Conservation (phyloP, 2,113 vertebrate species). For the Ammodramus savannarum region DNA sequence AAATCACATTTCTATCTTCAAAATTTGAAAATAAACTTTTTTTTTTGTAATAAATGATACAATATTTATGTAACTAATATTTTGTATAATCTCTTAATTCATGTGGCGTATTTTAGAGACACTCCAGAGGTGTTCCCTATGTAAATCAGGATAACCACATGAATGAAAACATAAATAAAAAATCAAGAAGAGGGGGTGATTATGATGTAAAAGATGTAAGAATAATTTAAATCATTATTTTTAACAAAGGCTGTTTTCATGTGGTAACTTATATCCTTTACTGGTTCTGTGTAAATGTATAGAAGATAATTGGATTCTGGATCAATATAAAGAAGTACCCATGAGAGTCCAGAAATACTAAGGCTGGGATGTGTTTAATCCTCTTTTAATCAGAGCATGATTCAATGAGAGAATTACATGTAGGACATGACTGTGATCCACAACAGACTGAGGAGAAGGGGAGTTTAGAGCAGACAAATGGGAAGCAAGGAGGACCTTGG, state of each 20-base stretch:
- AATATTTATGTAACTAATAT: background rate
- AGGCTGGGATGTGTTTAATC: background rate
- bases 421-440: background rate
- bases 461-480: background rate
- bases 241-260: background rate
- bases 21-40: background rate
- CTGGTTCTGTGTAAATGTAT: background rate
- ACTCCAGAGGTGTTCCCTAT: background rate
- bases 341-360: background rate
- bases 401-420: background rate
- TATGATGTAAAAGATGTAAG: background rate
- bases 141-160: background rate
- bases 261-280: background rate
- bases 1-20: background rate
- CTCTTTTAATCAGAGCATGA: background rate
- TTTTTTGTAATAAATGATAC: background rate
- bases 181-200: background rate
- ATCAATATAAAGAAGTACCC: background rate
- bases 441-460: background rate
- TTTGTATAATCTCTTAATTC: background rate
- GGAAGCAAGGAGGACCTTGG: background rate
- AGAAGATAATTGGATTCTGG: constrained; percentile 1
- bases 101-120: background rate
- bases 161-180: background rate
- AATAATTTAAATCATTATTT: background rate